Conservation (phyloP, 2,113 vertebrate species). For the Gulo gulo region DNA sequence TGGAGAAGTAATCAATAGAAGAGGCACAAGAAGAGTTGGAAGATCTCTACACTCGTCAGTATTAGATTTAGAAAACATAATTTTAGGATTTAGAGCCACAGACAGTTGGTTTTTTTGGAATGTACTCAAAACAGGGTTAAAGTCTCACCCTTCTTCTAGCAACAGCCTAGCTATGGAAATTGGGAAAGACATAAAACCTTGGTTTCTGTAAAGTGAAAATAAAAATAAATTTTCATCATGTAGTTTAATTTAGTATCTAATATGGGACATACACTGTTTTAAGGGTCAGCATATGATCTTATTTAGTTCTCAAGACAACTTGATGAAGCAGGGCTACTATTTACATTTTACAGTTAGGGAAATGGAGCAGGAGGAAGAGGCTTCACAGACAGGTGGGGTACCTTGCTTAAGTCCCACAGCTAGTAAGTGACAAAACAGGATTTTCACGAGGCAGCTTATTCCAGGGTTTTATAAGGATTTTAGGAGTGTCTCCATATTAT, state of each 20-base stretch:
- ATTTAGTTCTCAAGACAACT: neutral
- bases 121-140: neutral
- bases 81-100: neutral
- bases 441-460: neutral
- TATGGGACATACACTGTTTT: neutral
- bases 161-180: neutral
- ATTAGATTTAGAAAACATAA: constrained; percentile 34
- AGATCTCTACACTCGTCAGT: neutral
- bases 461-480: neutral
- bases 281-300: neutral
- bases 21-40: neutral
- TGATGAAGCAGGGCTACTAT: neutral
- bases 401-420: neutral
- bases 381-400: neutral
- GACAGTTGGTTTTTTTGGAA: neutral
- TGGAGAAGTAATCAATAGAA: neutral
- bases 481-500: neutral
- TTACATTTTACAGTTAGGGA: neutral
- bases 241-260: neutral
- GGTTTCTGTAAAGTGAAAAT: constrained; percentile 1
- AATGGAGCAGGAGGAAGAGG: neutral
- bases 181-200: neutral
- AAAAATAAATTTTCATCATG: neutral
- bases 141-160: neutral
- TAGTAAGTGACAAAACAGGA: neutral